phyloP scores from a whole-genome alignment of 2,888 invertebrate genomes.

The Tipula vernalis region DNA sequence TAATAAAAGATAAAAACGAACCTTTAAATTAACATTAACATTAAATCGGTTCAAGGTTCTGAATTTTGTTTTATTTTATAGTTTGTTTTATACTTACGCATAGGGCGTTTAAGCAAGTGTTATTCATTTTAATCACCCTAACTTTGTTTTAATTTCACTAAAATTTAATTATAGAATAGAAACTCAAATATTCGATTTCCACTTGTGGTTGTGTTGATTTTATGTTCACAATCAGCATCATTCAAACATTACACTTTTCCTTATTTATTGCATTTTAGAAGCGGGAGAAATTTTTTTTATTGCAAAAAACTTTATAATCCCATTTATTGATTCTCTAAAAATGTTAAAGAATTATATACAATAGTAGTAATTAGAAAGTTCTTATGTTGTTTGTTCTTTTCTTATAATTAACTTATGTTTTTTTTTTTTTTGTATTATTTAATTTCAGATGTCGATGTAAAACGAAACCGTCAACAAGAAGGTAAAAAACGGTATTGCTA shows the following conservation, averaged over 20 bases:
- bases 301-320: background rate
- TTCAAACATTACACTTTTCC: background rate
- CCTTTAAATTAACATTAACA: background rate
- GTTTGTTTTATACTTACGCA: background rate
- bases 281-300: background rate
- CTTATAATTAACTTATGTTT: background rate
- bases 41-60: background rate
- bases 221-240: background rate
- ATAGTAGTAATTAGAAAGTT: background rate
- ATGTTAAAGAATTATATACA: background rate
- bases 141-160: background rate
- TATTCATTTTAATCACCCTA: background rate
- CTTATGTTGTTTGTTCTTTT: background rate
- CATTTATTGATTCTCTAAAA: background rate
- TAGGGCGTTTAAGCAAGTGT: background rate
- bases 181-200: background rate
- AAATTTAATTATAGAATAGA: background rate
- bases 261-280: background rate
- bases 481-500: slow-evolving; percentile 12
- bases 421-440: slow-evolving; percentile 6
- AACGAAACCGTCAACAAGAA: slow-evolving; percentile 11
- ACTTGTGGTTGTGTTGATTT: background rate
- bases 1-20: background rate
- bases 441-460: slow-evolving; percentile 14
- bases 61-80: background rate